Evolutionary conservation across 1,140 invertebrate genomes (phyloP).

Genomic region (Drosophila kanapiae): DNA sequence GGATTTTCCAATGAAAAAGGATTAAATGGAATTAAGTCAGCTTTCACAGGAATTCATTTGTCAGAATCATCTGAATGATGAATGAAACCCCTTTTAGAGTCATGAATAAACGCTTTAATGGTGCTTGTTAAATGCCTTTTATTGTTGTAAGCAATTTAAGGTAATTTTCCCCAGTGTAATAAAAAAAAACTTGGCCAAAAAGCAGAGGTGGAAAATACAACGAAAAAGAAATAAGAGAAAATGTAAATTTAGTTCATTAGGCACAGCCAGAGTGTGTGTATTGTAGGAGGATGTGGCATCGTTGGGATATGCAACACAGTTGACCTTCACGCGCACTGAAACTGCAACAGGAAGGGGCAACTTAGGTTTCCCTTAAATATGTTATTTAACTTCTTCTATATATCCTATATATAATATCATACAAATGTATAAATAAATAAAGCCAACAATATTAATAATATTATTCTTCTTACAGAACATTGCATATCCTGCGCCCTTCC

Average conservation of each 20-base stretch:
- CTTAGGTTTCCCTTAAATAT: no score
- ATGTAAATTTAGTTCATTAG: slow-evolving; percentile 78
- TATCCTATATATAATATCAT: background rate
- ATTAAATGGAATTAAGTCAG: background rate
- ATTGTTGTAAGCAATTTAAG: slow-evolving; percentile 6
- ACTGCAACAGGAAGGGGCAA: background rate
- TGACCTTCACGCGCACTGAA: slow-evolving; percentile 41
- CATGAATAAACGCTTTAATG: background rate
- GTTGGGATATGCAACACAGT: slow-evolving; percentile 45
- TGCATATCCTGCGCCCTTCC: background rate
- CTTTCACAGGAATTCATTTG: background rate
- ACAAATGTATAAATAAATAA: background rate
- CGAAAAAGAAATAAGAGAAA: slow-evolving; percentile 19
- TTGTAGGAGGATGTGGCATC: slow-evolving; percentile 26
- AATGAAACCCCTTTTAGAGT: no score
- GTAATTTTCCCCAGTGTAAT: slow-evolving; percentile 1
- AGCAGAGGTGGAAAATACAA: background rate
- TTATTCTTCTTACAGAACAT: slow-evolving; percentile 10
- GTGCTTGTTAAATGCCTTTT: background rate
- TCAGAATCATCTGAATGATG: no score
- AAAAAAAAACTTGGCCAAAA: background rate
- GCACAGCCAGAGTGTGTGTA: slow-evolving; percentile 32
- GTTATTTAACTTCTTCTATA: background rate
- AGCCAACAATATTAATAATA: no score
- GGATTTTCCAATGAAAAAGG: background rate